Evolutionary conservation across 2,113 vertebrate species (phyloP).

Genomic region (Orycteropus afer): DNA sequence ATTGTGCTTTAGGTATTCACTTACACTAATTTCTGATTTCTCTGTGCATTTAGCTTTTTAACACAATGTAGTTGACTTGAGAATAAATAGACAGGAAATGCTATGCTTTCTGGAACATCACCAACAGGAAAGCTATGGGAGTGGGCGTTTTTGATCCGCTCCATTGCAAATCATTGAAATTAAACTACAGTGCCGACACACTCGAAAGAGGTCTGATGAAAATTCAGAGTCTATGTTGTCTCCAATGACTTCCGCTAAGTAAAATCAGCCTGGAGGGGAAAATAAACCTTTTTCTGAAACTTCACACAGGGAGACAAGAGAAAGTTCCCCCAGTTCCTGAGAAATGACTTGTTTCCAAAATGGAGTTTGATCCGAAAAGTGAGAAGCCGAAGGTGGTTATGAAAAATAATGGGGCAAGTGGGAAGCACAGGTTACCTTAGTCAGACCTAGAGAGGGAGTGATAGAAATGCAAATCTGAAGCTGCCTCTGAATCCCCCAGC

Average conservation of each 20-base stretch:
- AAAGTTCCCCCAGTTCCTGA: constrained; percentile 54
- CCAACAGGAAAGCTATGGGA: background rate
- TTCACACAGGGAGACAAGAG: constrained; percentile 59
- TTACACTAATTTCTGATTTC: background rate
- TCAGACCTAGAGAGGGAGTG: background rate
- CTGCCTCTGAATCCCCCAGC: background rate
- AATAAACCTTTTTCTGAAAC: constrained; percentile 66
- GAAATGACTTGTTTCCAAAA: constrained; percentile 57
- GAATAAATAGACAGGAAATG: background rate
- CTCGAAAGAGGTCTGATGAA: constrained; percentile 52
- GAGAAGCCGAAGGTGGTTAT: constrained; percentile 30
- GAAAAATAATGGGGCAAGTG: constrained; percentile 41
- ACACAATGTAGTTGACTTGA: background rate
- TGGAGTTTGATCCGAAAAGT: constrained; percentile 46
- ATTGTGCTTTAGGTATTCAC: too few relatives aligned
- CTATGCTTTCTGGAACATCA: background rate
- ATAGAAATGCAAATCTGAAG: constrained; percentile 64
- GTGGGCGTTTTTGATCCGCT: background rate
- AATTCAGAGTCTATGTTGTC: constrained; percentile 59
- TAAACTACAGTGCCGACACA: background rate
- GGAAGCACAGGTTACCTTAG: background rate
- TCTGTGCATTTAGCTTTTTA: background rate
- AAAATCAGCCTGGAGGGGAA: constrained; percentile 66
- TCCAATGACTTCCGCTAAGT: constrained; percentile 63
- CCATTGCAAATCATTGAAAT: constrained; percentile 64